Base-by-base conservation (phyloP, 2,888 invertebrate species). In the Amphimallon solstitiale region DNA sequence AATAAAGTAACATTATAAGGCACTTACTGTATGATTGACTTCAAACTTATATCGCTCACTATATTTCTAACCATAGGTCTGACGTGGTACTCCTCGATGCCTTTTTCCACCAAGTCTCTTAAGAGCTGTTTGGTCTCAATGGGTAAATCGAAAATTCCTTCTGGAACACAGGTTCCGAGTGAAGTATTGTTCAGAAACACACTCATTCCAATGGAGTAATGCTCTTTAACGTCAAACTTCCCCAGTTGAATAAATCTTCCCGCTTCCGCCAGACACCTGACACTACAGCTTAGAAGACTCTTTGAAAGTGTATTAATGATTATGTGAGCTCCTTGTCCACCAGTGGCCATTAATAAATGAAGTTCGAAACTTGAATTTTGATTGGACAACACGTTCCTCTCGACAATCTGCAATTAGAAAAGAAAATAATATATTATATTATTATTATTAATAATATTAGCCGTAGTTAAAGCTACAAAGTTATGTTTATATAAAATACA, bases 231-330 rank as follows among this genome's bases (percentile, higher is more conserved):
- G 81, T 95, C 94, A 75, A 89, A 90, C 81, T 94, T 94, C 43
- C 95, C 94, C 66, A 95, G 92, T 82, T 95, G 94, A 49, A 95
- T 81, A 79, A 95, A 94, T 68, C 90, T 85, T 7, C 95, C 90
- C 9, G 85, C 84, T 4, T 77, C 74, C 0, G 85, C 87, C 14
- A 90, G 78, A 71, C 90, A 90, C 2, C 88, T 83, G 0, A 89
- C 80, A 0, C 90, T 88, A 0, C 88, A 91, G 76, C 89, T 87
- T 0, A 98, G 85, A 78, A 97, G 94, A 48, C 95, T 95, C 74
- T 95, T 97, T 0, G 97, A 89, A 43, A 98, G 83, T 0, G 95
- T 95, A 81, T 98, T 98, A 9, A 95, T 82, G 23, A 98, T 92
- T 63, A 97, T 85, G 76, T 98, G 93, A 0, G 97, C 97, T 43